Percentiles rank a stretch among this genome's conserved stretches.
Evolutionary conservation across 2,113 vertebrate genomes (phyloP).

Genomic region (Candoia aspera): DNA sequence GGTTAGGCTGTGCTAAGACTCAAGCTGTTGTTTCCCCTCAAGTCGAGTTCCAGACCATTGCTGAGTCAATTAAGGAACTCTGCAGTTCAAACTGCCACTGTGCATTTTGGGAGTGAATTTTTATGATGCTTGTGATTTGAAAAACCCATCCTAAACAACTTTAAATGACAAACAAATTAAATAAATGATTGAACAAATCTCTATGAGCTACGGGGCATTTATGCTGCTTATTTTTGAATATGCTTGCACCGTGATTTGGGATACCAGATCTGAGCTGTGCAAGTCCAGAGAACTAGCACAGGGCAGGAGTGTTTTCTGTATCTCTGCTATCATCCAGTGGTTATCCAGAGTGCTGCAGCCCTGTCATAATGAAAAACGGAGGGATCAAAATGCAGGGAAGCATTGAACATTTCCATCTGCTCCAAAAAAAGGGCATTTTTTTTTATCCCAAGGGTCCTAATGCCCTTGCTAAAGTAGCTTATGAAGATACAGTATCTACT

Average conservation of each 20-base stretch:
- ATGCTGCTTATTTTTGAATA: neutral
- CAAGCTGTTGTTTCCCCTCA: neutral
- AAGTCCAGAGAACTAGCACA: neutral
- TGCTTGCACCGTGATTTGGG: neutral
- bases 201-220: neutral
- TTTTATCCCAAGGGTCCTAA: neutral
- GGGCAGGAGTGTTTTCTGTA: neutral
- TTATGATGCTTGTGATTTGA: neutral
- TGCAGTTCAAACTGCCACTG: neutral
- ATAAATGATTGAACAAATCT: neutral
- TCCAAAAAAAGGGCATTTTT: slow-evolving; percentile 11
- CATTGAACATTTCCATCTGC: neutral
- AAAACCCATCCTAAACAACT: neutral
- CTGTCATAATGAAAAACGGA: slow-evolving; percentile 3
- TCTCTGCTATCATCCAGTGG: neutral
- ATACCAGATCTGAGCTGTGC: neutral
- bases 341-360: neutral
- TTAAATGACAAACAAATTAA: slow-evolving; percentile 26
- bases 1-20: neutral
- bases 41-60: neutral
- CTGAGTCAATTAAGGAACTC: neutral
- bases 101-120: neutral
- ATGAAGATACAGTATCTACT: neutral
- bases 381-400: neutral
- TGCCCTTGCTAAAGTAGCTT: neutral